These are phyloP conservation scores for Leptodactylus fallax DNA, from an alignment of 2,797 vertebrate genomes.

Conservation along the genomic window DNA sequence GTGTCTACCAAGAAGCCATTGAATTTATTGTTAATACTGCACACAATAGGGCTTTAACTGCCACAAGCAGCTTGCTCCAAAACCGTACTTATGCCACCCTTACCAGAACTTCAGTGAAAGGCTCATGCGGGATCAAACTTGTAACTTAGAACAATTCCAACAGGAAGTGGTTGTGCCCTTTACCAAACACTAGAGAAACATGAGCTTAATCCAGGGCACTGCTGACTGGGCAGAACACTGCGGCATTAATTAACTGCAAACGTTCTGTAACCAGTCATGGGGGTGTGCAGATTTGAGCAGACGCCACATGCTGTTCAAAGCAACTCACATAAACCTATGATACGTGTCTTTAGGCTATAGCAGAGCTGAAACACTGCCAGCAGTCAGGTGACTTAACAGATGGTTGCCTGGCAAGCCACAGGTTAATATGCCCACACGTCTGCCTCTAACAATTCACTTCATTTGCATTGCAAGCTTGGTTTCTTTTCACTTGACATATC, in stretches of 20 bases:
- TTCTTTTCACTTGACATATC: not conserved
- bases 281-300: not conserved
- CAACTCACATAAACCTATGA: not conserved
- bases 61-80: not conserved
- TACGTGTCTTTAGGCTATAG: not conserved
- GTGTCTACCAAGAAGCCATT: slow-evolving; percentile 16
- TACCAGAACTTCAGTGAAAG: not conserved
- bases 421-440: not conserved
- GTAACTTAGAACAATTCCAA: not conserved
- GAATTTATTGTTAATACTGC: not conserved
- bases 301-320: not conserved
- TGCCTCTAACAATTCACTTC: not conserved
- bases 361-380: not conserved
- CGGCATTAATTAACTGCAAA: slow-evolving; percentile 24
- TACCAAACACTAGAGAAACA: not conserved
- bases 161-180: slow-evolving; percentile 5
- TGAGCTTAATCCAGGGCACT: slow-evolving; percentile 25
- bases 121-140: not conserved
- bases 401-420: not conserved
- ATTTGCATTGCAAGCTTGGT: not conserved
- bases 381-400: not conserved
- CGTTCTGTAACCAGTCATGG: slow-evolving; percentile 3
- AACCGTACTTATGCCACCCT: not conserved
- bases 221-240: slow-evolving; percentile 48
- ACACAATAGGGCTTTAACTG: not conserved